Evolutionary conservation across 2,888 invertebrate genomes (phyloP).

Genomic region (Meiosimyza platycephala): DNA sequence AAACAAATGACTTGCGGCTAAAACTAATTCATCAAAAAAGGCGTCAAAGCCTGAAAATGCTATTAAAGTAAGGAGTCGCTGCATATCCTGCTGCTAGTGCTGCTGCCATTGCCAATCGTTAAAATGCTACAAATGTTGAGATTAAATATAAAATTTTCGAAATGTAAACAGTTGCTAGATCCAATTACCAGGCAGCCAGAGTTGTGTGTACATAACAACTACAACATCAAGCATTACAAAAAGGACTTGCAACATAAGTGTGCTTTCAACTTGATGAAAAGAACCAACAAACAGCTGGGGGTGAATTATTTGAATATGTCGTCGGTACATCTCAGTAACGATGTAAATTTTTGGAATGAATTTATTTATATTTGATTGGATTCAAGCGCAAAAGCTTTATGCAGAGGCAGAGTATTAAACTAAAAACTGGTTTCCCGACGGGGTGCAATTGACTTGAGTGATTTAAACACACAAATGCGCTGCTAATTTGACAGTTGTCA

Average conservation of each 20-base stretch:
- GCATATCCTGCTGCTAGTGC: constrained; percentile 17
- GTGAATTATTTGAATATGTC: constrained; percentile 27
- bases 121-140: constrained; percentile 6
- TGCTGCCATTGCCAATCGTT: background rate
- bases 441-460: background rate
- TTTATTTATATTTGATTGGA: constrained; percentile 18
- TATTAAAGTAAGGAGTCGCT: constrained; percentile 3
- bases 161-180: constrained; percentile 26
- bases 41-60: constrained; percentile 29
- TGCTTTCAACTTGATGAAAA: constrained; percentile 1
- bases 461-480: background rate
- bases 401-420: background rate
- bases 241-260: constrained; percentile 21
- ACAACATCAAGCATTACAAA: constrained; percentile 11
- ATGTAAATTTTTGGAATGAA: background rate
- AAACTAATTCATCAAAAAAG: constrained; percentile 17
- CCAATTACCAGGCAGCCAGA: constrained; percentile 30
- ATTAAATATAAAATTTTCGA: background rate
- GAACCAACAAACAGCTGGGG: constrained; percentile 14
- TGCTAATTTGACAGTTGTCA: constrained; percentile 61
- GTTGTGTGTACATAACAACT: constrained; percentile 16
- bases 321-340: background rate
- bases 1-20: constrained; percentile 36
- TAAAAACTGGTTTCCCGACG: background rate
- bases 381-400: background rate